phyloP scores from a whole-genome alignment of 2,888 invertebrate genomes.

The Eledona agricola region DNA sequence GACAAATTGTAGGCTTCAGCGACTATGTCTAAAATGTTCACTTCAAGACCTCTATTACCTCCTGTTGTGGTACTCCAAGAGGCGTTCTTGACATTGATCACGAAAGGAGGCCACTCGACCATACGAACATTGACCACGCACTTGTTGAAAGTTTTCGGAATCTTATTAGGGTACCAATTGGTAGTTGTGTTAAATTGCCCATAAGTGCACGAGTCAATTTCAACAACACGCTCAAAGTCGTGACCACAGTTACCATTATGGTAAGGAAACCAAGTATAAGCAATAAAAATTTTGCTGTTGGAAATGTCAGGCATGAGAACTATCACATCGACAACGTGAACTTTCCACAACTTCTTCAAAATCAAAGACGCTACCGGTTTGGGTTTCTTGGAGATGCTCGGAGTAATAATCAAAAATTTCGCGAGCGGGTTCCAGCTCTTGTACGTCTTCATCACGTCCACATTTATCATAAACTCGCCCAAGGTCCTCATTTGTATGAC shows the following conservation, averaged over 20 bases:
- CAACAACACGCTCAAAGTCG: conserved; percentile 2
- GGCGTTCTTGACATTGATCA: conserved; percentile 37
- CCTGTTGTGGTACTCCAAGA: conserved; percentile 1
- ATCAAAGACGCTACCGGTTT: conserved; percentile 5
- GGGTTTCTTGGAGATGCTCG: conserved; percentile 8
- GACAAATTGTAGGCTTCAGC: not conserved
- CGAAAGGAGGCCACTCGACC: conserved; percentile 41
- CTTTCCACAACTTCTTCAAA: conserved; percentile 10
- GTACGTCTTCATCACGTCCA: conserved; percentile 8
- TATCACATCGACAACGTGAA: conserved; percentile 19
- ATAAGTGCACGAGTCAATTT: conserved; percentile 30
- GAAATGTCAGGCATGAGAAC: conserved; percentile 15
- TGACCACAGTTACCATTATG: conserved; percentile 17
- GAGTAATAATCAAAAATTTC: conserved; percentile 32
- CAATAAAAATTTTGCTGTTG: conserved; percentile 5
- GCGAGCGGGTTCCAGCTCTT: conserved; percentile 33
- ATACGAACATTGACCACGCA: conserved; percentile 41
- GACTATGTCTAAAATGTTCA: conserved; percentile 13
- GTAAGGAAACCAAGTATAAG: conserved; percentile 33
- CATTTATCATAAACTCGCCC: conserved; percentile 8
- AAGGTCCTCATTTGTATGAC: conserved; percentile 21
- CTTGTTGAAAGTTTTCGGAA: conserved; percentile 38
- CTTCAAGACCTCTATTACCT: conserved; percentile 12
- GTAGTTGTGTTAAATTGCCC: conserved; percentile 7
- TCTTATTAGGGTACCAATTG: conserved; percentile 37